Base-by-base conservation (phyloP, 2,797 vertebrate genomes). In the Phoxinus dragarum region DNA sequence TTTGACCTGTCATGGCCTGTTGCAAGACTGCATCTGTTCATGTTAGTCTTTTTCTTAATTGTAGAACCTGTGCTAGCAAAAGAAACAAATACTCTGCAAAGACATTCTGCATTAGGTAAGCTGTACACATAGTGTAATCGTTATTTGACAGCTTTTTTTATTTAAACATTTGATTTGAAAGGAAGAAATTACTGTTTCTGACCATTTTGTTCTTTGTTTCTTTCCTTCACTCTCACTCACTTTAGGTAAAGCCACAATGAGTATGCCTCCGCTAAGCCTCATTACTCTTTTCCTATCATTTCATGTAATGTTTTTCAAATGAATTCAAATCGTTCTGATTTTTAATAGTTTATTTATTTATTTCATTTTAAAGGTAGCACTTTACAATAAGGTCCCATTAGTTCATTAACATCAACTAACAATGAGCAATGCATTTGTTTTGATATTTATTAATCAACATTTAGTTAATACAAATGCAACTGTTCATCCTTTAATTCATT, bases 181-280 rank as follows among this genome's bases (percentile, higher is more conserved):
- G 38, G n/a, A 16, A 16, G 21, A 74, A 36, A 14, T 23, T 1
- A 7, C 31, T 27, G 42, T 40, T 40, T 14, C 8, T 27, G 31
- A 6, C 16, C 6, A 5, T 14, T 69, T 59, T 17, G 7, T 19
- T 84, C 21, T 61, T 47, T 73, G 1, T 72, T 85, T 79, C 9
- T 42, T 61, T 67, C 11, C 49, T 31, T 52, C 2, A 34, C 2
- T 42, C 1, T 44, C 34, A 40, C 16, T 49, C 4, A 23, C 3
- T 72, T 21, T 64, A 85, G 84, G 76, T 85, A 67, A 54, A 42
- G 84, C 77, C 23, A 34, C 77, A 61, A 34, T 17, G 17, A 74
- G 4, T 3, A 34, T 21, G 17, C 34, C 77, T 4, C 2, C 34
- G 11, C 11, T 54, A 34, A 66, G 17, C 19, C 59, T 85, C 44